Conservation (phyloP, 2,113 vertebrate species). For the Notothenia coriiceps region DNA sequence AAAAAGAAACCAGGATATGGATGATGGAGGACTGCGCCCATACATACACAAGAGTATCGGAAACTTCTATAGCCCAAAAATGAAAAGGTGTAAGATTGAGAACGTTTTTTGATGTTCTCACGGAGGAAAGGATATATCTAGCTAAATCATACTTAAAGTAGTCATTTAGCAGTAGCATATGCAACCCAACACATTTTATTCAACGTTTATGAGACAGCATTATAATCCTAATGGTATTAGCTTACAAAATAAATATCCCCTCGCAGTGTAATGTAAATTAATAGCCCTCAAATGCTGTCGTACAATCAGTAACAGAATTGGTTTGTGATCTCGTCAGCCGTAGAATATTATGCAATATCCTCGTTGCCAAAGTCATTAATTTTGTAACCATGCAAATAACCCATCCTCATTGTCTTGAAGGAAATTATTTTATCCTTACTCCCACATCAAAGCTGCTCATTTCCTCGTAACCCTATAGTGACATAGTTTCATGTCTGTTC, state of each 20-base stretch:
- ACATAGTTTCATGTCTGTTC: conserved; percentile 17
- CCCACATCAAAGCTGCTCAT: conserved; percentile 2
- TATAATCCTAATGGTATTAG: not conserved
- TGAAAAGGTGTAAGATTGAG: not conserved
- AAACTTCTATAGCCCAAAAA: not conserved
- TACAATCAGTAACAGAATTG: conserved; percentile 3
- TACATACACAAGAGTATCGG: not conserved
- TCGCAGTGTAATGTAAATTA: not conserved
- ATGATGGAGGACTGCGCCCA: conserved; percentile 1
- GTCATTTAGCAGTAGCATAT: not conserved
- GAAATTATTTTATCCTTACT: conserved; percentile 22
- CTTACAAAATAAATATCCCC: not conserved
- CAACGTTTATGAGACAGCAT: not conserved
- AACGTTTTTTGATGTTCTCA: too few species aligned
- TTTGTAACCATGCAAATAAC: conserved; percentile 22
- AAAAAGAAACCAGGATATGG: conserved; percentile 10
- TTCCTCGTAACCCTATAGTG: conserved; percentile 6
- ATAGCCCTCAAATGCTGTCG: not conserved
- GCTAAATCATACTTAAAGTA: not conserved
- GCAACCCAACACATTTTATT: not conserved
- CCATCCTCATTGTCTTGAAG: conserved; percentile 12
- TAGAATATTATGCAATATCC: not conserved
- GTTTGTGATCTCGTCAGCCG: conserved; percentile 6
- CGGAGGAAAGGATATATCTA: not conserved
- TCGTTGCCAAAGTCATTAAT: not conserved